phyloP scores from a whole-genome alignment of 1,140 invertebrate genomes.

The Sitodiplosis mosellana region DNA sequence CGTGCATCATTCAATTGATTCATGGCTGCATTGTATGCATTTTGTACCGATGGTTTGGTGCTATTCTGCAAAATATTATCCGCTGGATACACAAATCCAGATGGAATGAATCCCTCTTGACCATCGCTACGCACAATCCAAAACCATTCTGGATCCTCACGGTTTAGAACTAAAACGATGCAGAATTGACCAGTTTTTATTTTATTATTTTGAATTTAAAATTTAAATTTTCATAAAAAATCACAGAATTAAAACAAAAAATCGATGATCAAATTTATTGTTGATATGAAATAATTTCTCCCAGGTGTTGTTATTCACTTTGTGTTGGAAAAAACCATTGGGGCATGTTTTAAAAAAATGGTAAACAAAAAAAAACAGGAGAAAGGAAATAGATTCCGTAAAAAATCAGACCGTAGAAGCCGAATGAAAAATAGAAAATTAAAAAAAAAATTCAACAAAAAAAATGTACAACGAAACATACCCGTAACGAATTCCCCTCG shows the following conservation, averaged over 20 bases:
- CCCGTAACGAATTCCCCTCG: conserved; percentile 80
- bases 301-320: too few relatives aligned
- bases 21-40: conserved; percentile 4
- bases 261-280: too few relatives aligned
- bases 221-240: background rate
- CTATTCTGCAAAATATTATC: conserved; percentile 56
- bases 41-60: conserved; percentile 11
- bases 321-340: too few relatives aligned
- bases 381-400: too few relatives aligned
- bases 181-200: background rate
- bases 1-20: background rate
- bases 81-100: conserved; percentile 83
- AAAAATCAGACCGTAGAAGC: too few relatives aligned
- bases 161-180: conserved; percentile 48
- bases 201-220: background rate
- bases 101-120: conserved; percentile 89
- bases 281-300: too few relatives aligned
- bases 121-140: conserved; percentile 85
- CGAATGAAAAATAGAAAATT: too few relatives aligned
- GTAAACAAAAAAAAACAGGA: too few relatives aligned
- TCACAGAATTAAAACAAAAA: background rate
- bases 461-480: too few relatives aligned
- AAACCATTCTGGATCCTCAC: conserved; percentile 89
- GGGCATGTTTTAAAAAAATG: too few relatives aligned
- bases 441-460: background rate